These are phyloP conservation scores for Pediacus dermestoides DNA, from an alignment of 2,888 invertebrate species.

Conservation along the genomic window DNA sequence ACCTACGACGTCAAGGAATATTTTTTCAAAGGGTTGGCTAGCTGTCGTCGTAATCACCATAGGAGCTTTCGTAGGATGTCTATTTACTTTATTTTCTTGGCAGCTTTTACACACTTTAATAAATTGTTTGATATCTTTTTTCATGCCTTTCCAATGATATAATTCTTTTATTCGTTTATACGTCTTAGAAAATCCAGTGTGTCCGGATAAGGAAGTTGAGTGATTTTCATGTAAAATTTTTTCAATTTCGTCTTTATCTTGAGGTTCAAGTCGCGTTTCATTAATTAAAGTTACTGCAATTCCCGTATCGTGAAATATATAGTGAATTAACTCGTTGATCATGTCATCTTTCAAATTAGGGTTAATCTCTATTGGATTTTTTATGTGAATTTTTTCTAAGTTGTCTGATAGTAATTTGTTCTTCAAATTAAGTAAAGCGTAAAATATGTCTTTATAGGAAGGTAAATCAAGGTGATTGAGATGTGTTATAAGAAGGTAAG, in stretches of 20 bases:
- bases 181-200: slow-evolving; percentile 11
- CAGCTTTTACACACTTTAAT: slow-evolving; percentile 13
- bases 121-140: slow-evolving; percentile 4
- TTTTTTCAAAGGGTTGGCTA: slow-evolving; percentile 27
- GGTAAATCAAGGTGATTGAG: no score
- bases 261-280: slow-evolving; percentile 6
- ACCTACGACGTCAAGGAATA: no score
- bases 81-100: slow-evolving; percentile 25
- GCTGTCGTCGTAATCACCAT: slow-evolving; percentile 34
- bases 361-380: slow-evolving; percentile 11
- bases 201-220: slow-evolving; percentile 5
- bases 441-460: no score
- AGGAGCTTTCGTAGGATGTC: slow-evolving; percentile 24
- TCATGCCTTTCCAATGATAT: slow-evolving; percentile 4
- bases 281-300: slow-evolving; percentile 9
- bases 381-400: slow-evolving; percentile 26
- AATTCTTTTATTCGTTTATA: slow-evolving; percentile 13
- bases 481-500: no score
- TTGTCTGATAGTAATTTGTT: not conserved
- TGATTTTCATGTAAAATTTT: slow-evolving; percentile 16
- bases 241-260: slow-evolving; percentile 7
- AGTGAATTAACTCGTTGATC: slow-evolving; percentile 7
- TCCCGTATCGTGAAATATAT: slow-evolving; percentile 4
- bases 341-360: slow-evolving; percentile 11
- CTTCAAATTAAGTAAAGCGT: not conserved